Evolutionary conservation across 2,888 invertebrate species (phyloP), one percentile per base, ranked within the genome.

Genomic region (Gymnosoma rotundatum): DNA sequence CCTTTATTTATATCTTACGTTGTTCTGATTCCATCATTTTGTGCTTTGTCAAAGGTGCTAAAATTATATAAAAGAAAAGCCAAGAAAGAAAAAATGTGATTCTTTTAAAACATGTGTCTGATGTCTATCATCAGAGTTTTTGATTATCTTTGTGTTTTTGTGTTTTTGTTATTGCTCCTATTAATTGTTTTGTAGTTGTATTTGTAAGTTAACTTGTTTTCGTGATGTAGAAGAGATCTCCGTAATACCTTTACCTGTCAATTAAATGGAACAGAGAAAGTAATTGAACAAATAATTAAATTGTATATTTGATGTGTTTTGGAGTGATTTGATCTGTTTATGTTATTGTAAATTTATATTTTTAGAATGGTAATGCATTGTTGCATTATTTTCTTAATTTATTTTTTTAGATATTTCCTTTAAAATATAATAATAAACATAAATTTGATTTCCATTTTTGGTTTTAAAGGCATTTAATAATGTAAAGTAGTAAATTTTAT

Each of bases 231-330:
- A 69, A 56, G 25, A 61, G 63, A 69, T 69, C 75, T 81, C n/a
- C 61, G 50, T 75, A 56, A 74, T 69, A 81, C 63, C 38, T 81
- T 69, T 50, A 69, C 50, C 56, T 81, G 67, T 69, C 74, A 81
- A 63, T 81, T 69, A 69, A 81, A 74, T 69, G 12, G n/a, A 45
- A 61, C 14, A 52, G 42, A 67, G 2, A 52, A 32, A 32, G 42
- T 52, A 66, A 42, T 64, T 64, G 70, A 82, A 50, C 66, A 36
- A 64, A 48, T 38, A 48, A 74, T 67, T 21, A 69, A 69, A 64
- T 64, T 56, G 54, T 20, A 12, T 48, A 8, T 20, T n/a, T 54
- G 38, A 14, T 52, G 45, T 56, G n/a, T 21, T 21, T 36, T 32
- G 25, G 48, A 9, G 9, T 18, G 21, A 56, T 45, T 36, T 21